phyloP scores from a whole-genome alignment of 64 coral and sea anemone genomes.

The Platygyra sinensis region DNA sequence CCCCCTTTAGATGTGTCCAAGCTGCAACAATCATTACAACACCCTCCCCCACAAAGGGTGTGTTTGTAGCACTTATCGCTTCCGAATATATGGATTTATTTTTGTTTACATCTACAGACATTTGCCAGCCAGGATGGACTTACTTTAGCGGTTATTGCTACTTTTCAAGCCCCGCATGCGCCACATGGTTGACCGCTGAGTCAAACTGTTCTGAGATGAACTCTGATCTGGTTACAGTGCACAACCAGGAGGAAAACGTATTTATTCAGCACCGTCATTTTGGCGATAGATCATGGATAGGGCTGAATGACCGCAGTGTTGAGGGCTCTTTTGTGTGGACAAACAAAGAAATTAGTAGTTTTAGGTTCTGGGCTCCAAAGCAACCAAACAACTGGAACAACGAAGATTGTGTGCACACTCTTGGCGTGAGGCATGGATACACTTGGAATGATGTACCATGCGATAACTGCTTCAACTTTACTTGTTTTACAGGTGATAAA shows the following conservation, averaged over 20 bases:
- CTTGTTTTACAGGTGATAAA: conserved; percentile 51
- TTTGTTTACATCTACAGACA: conserved; percentile 12
- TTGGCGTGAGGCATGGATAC: conserved; percentile 14
- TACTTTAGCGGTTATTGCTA: conserved; percentile 61
- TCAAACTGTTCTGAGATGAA: conserved; percentile 1
- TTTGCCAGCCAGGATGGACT: conserved; percentile 59
- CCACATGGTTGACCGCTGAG: conserved; percentile 31
- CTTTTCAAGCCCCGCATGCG: conserved; percentile 7
- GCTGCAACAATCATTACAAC: too few relatives aligned
- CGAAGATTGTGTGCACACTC: conserved; percentile 40
- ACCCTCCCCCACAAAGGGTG: too few relatives aligned
- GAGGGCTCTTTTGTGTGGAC: conserved; percentile 47
- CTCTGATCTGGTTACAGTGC: conserved; percentile 25
- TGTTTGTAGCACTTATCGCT: too few relatives aligned
- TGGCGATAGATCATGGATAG: conserved; percentile 43
- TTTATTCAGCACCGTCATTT: conserved; percentile 48
- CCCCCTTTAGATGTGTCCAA: too few relatives aligned
- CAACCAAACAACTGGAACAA: conserved; percentile 19
- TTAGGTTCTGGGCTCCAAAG: conserved; percentile 49
- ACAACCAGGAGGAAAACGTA: conserved; percentile 40
- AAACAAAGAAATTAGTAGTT: conserved; percentile 27
- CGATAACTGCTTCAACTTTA: conserved; percentile 57
- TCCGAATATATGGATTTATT: conserved; percentile 21
- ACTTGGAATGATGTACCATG: conserved; percentile 42
- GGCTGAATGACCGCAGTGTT: conserved; percentile 25